Evolutionary conservation across 2,888 invertebrate genomes (phyloP).

Genomic region (Cecidostiba fungosa): DNA sequence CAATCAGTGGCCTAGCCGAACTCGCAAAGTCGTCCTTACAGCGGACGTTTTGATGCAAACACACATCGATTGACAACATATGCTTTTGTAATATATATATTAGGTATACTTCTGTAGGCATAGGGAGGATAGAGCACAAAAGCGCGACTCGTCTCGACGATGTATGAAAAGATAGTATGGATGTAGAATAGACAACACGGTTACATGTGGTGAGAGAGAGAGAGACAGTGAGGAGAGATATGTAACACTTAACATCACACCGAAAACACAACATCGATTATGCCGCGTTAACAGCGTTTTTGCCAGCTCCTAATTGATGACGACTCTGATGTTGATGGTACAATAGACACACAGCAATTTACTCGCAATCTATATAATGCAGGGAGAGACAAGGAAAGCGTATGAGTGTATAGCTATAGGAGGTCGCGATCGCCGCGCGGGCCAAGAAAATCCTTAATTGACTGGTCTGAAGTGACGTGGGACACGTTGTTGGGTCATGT

Average conservation of each 20-base stretch:
- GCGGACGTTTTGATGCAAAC: background rate
- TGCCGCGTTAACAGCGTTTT: slow-evolving; percentile 50
- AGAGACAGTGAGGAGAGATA: slow-evolving; percentile 7
- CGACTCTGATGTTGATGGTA: background rate
- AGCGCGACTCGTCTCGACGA: background rate
- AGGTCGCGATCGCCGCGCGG: background rate
- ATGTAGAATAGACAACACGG: background rate
- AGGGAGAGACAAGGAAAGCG: background rate
- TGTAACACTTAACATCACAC: slow-evolving; percentile 62
- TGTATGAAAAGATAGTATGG: background rate
- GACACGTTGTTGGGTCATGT: background rate
- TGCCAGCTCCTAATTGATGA: background rate
- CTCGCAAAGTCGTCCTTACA: slow-evolving; percentile 67
- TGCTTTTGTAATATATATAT: background rate
- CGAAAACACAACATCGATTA: slow-evolving; percentile 72
- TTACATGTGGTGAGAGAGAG: slow-evolving; percentile 27
- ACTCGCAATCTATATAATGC: too few species aligned
- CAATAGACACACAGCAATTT: too few species aligned
- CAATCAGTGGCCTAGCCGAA: slow-evolving; percentile 73
- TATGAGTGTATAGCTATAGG: too few species aligned
- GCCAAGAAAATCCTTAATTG: slow-evolving; percentile 40
- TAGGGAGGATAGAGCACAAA: background rate
- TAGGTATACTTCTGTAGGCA: background rate
- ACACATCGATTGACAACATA: background rate
- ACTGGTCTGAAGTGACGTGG: background rate